Conservation (phyloP, 2,888 invertebrate genomes). For the Sialis fuliginosa region DNA sequence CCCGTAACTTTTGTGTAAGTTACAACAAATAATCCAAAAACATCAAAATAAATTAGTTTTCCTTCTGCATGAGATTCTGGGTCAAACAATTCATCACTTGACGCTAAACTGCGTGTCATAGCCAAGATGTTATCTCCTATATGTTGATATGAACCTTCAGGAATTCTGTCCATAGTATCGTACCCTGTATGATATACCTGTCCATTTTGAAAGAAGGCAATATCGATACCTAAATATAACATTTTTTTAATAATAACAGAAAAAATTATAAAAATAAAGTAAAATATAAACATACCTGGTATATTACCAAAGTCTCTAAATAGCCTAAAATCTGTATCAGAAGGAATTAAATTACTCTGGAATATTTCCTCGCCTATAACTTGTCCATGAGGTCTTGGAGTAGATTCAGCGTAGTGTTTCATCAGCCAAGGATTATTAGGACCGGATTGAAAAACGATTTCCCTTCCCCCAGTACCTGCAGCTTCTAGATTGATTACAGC, state of each 20-base stretch:
- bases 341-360: conserved; percentile 47
- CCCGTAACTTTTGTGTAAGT: conserved; percentile 23
- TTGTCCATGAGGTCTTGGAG: conserved; percentile 40
- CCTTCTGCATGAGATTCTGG: conserved; percentile 6
- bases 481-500: conserved; percentile 84
- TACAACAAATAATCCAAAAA: conserved; percentile 31
- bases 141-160: conserved; percentile 43
- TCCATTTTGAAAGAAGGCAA: conserved; percentile 43
- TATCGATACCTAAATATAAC: conserved; percentile 25
- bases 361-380: conserved; percentile 43
- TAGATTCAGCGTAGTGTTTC: conserved; percentile 26
- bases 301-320: conserved; percentile 54
- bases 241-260: background rate
- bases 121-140: conserved; percentile 40
- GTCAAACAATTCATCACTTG: conserved; percentile 18
- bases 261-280: background rate
- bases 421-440: conserved; percentile 54
- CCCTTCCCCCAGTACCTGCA: conserved; percentile 81
- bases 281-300: conserved; percentile 26
- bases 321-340: conserved; percentile 67
- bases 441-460: conserved; percentile 77
- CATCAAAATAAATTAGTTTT: conserved; percentile 30
- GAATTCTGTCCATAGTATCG: conserved; percentile 33
- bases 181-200: conserved; percentile 45
- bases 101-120: conserved; percentile 22